Conservation (phyloP, 1,140 invertebrate species). For the Platorchestia sp. region DNA sequence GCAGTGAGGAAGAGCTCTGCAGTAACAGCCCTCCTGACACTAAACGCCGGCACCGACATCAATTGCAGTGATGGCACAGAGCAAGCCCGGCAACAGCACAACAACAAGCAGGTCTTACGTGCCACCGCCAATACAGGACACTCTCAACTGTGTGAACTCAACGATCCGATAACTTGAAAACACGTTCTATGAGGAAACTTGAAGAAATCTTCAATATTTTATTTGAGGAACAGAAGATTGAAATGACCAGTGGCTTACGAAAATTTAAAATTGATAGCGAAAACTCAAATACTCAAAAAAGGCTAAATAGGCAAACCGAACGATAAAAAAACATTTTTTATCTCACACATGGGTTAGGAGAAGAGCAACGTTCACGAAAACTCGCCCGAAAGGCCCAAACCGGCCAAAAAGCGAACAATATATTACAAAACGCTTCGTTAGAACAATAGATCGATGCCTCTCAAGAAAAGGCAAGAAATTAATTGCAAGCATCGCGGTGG, state of each 20-base stretch:
- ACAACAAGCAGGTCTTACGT: neutral
- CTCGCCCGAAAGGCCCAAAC: neutral
- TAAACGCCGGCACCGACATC: slow-evolving; percentile 10
- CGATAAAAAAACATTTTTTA: neutral
- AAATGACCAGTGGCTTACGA: no score
- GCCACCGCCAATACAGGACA: neutral
- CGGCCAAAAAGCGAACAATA: neutral
- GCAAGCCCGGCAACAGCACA: neutral
- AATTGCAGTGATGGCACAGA: neutral
- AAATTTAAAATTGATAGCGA: neutral
- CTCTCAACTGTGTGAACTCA: neutral
- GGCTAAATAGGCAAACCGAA: neutral
- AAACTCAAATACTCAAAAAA: neutral
- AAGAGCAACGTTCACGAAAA: neutral
- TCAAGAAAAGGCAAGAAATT: neutral
- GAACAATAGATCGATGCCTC: neutral
- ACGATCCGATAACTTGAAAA: neutral
- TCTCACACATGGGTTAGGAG: neutral
- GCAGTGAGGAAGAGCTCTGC: slow-evolving; percentile 15
- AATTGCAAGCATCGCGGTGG: neutral
- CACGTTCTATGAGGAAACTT: neutral
- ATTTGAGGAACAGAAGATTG: neutral
- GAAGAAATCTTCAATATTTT: neutral
- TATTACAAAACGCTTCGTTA: neutral
- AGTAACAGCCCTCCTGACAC: slow-evolving; percentile 2